phyloP scores from a whole-genome alignment of 2,888 invertebrate genomes.

The Antitype chi region DNA sequence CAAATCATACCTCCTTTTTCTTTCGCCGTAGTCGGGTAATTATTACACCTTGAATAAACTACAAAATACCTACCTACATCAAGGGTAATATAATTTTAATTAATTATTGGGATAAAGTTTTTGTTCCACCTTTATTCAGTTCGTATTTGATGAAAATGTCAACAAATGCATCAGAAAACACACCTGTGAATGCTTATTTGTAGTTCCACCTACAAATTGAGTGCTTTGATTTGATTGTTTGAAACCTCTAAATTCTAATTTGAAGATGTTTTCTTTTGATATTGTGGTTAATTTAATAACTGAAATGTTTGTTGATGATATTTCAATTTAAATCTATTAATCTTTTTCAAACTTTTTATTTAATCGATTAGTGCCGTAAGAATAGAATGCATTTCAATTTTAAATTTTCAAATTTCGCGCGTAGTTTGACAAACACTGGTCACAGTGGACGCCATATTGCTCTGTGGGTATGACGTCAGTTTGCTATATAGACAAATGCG shows the following conservation, averaged over 20 bases:
- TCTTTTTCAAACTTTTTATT: no score
- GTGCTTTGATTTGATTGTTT: neutral
- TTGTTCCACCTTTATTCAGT: neutral
- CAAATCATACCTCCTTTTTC: no score
- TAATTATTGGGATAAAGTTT: neutral
- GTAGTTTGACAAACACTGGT: no score
- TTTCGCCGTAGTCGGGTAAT: no score
- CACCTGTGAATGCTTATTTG: neutral
- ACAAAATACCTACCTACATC: neutral
- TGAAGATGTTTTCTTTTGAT: neutral
- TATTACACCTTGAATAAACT: neutral
- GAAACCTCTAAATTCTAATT: neutral
- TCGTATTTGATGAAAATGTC: neutral
- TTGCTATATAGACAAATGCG: no score
- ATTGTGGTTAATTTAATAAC: no score
- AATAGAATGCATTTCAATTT: no score
- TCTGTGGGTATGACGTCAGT: no score
- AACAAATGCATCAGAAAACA: neutral
- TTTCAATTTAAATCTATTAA: no score
- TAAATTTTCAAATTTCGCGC: no score
- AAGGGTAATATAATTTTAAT: neutral
- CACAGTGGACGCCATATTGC: fast-evolving
- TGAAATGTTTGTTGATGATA: no score
- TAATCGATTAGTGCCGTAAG: no score
- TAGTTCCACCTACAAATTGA: neutral